Conservation (phyloP, 2,113 vertebrate species). For the Rhinoderma darwinii region DNA sequence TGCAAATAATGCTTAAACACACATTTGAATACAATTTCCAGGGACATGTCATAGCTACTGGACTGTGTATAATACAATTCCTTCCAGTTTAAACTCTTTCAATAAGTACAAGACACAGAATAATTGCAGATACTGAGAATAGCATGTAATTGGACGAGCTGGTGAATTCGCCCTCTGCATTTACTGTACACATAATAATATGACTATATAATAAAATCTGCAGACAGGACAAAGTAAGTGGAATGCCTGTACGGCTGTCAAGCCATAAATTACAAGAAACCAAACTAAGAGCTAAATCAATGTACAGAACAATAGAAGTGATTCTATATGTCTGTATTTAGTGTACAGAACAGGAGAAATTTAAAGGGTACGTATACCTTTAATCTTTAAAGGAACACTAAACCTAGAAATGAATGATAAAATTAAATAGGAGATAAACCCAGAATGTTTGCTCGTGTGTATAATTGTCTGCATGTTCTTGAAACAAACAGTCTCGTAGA, state of each 20-base stretch:
- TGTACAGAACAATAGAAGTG: background rate
- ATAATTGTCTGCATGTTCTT: too few species aligned
- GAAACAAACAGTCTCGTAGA: too few species aligned
- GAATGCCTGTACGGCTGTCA: background rate
- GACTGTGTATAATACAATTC: constrained; percentile 26
- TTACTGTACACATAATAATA: background rate
- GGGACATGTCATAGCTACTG: constrained; percentile 18
- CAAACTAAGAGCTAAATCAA: background rate
- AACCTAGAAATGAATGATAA: background rate
- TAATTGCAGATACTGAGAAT: constrained; percentile 18
- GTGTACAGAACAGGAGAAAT: background rate
- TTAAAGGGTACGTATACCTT: background rate
- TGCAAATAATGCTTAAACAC: constrained; percentile 13
- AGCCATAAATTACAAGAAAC: background rate
- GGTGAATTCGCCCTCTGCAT: background rate
- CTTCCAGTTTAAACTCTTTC: constrained; percentile 23
- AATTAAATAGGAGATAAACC: background rate
- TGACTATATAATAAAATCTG: background rate
- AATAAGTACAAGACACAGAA: constrained; percentile 24
- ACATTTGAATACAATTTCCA: constrained; percentile 15
- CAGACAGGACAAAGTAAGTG: background rate
- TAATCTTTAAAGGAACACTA: too few species aligned
- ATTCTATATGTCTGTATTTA: background rate
- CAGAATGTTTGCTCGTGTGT: too few species aligned
- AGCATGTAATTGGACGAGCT: constrained; percentile 9